Conservation (phyloP, 2,888 invertebrate genomes). For the Pinctada fucata region DNA sequence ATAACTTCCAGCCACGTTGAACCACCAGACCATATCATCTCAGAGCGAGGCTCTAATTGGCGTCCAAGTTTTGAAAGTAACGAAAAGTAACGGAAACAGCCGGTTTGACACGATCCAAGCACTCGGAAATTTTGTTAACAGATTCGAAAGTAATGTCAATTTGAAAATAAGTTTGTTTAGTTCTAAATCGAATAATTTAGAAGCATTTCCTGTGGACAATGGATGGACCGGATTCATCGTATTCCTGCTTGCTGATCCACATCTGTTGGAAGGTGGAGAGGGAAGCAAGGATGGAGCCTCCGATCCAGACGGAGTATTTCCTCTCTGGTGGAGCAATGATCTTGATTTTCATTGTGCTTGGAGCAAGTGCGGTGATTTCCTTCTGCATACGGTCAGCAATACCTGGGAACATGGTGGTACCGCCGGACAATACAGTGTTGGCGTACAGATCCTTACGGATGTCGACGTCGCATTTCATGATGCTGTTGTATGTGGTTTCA, state of each 20-base stretch:
- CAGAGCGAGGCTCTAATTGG: not conserved
- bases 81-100: not conserved
- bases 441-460: constrained; percentile 62
- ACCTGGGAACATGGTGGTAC: constrained; percentile 96
- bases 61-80: not conserved
- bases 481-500: constrained; percentile 56
- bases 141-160: constrained; percentile 28
- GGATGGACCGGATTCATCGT: constrained; percentile 96
- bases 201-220: constrained; percentile 98
- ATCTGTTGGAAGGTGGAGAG: constrained; percentile 46
- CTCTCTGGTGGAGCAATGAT: constrained; percentile 56
- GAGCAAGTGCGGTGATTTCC: constrained; percentile 59
- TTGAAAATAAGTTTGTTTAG: constrained; percentile 29
- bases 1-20: not conserved
- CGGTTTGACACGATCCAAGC: constrained; percentile 18
- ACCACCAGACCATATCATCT: not conserved
- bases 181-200: constrained; percentile 20
- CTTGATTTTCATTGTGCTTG: constrained; percentile 52
- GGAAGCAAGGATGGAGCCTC: constrained; percentile 51
- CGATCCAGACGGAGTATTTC: constrained; percentile 75
- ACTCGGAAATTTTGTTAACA: constrained; percentile 15
- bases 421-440: constrained; percentile 88
- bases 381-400: constrained; percentile 57
- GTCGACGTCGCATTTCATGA: constrained; percentile 66
- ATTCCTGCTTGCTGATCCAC: constrained; percentile 79